phyloP scores from a whole-genome alignment of 2,797 vertebrate species.

The Parotocinclus haroldoi region DNA sequence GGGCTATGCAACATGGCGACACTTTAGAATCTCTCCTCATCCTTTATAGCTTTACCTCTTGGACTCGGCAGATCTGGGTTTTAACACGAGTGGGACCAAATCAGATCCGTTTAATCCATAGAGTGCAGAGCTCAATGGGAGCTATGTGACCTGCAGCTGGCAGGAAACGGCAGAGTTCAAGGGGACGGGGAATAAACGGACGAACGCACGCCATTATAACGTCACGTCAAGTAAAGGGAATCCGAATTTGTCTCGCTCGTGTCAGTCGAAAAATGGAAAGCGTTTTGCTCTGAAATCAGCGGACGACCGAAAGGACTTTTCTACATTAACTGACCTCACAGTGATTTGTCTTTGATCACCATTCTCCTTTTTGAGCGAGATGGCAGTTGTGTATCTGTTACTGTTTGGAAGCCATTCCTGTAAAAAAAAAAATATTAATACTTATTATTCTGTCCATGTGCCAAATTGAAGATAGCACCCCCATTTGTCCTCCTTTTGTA shows the following conservation, averaged over 20 bases:
- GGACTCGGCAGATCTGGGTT: constrained; percentile 73
- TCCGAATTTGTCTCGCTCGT: constrained; percentile 7
- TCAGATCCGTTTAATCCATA: constrained; percentile 58
- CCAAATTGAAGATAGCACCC: constrained; percentile 72
- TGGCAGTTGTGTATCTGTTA: constrained; percentile 30
- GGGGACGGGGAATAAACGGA: not conserved
- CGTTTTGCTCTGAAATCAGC: not conserved
- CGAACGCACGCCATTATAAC: constrained; percentile 15
- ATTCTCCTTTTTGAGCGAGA: constrained; percentile 42
- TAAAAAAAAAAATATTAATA: constrained; percentile 16
- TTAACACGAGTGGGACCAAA: constrained; percentile 83
- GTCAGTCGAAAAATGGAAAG: constrained; percentile 8
- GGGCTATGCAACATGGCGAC: constrained; percentile 89
- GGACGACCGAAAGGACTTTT: not conserved
- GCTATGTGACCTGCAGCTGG: not conserved
- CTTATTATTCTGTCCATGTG: constrained; percentile 55
- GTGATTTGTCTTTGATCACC: too few species aligned
- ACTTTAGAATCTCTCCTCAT: constrained; percentile 62
- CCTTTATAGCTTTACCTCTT: constrained; percentile 76
- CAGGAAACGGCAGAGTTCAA: constrained; percentile 4
- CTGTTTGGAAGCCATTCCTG: constrained; percentile 26
- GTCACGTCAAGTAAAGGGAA: constrained; percentile 23
- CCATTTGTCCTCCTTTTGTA: constrained; percentile 71
- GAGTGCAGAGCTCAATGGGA: not conserved
- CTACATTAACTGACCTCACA: constrained; percentile 12